Conservation (phyloP, 2,113 vertebrate species). For the Chinchilla lanigera region DNA sequence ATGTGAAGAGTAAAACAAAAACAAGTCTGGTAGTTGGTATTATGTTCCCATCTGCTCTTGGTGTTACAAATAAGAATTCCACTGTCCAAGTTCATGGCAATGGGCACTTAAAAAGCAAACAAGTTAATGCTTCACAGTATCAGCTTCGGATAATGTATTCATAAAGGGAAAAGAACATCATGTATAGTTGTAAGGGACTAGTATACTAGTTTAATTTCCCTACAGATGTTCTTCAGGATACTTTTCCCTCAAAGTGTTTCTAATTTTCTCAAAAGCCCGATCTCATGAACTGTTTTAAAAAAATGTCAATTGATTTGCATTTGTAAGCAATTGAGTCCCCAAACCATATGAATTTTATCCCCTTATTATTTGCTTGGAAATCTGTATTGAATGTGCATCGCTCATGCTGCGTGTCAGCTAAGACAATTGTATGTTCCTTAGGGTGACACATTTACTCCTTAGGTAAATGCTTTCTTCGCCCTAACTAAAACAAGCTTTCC, state of each 20-base stretch:
- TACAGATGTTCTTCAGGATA: conserved; percentile 45
- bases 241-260: conserved; percentile 41
- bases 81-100: conserved; percentile 51
- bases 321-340: conserved; percentile 28
- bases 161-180: conserved; percentile 53
- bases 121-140: conserved; percentile 51
- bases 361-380: conserved; percentile 53
- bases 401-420: conserved; percentile 26
- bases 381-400: conserved; percentile 1
- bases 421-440: neutral
- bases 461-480: conserved; percentile 9
- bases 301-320: conserved; percentile 41
- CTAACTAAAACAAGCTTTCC: neutral
- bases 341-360: conserved; percentile 43
- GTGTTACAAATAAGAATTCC: conserved; percentile 44
- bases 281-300: conserved; percentile 42
- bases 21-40: conserved; percentile 54
- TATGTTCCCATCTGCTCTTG: conserved; percentile 70
- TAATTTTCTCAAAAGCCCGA: conserved; percentile 67
- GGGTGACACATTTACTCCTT: neutral
- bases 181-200: conserved; percentile 21
- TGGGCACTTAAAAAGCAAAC: conserved; percentile 54
- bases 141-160: conserved; percentile 56
- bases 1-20: conserved; percentile 69
- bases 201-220: conserved; percentile 58